Percentiles rank a stretch among this genome's conserved stretches.
Conservation (phyloP, 1,140 invertebrate species). For the Epicauta chinensis region DNA sequence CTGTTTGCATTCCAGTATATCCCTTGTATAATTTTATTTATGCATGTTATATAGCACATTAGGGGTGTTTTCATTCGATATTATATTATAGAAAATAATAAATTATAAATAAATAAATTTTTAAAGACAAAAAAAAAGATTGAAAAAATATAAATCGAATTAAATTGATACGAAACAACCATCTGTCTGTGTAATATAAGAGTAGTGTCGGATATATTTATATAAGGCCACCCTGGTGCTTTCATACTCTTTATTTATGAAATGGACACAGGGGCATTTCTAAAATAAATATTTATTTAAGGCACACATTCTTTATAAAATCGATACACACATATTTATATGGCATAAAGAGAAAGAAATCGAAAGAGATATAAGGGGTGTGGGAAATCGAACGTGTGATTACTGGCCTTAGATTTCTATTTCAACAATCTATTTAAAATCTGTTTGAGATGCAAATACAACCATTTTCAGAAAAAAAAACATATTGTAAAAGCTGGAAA, state of each 20-base stretch:
- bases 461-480: too few relatives aligned
- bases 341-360: too few relatives aligned
- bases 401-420: too few relatives aligned
- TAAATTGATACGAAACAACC: too few relatives aligned
- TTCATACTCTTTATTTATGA: conserved; percentile 15
- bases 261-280: conserved; percentile 22
- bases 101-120: too few relatives aligned
- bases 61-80: conserved; percentile 7
- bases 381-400: neutral
- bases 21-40: conserved; percentile 32
- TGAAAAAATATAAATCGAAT: too few relatives aligned
- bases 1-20: conserved; percentile 37
- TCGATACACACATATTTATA: conserved; percentile 3
- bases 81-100: too few relatives aligned
- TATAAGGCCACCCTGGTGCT: conserved; percentile 12
- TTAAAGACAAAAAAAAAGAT: too few relatives aligned
- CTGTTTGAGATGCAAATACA: too few relatives aligned
- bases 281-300: conserved; percentile 25
- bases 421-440: too few relatives aligned
- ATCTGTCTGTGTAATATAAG: too few relatives aligned
- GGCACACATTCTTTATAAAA: conserved; percentile 13
- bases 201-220: conserved; percentile 5
- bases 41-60: conserved; percentile 32
- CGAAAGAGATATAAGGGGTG: neutral
- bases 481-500: too few relatives aligned